A percentile compares a stretch with the other conserved stretches of the same genome.
Evolutionary conservation across 2,113 vertebrate species (phyloP).

Genomic region (Propithecus coquereli): DNA sequence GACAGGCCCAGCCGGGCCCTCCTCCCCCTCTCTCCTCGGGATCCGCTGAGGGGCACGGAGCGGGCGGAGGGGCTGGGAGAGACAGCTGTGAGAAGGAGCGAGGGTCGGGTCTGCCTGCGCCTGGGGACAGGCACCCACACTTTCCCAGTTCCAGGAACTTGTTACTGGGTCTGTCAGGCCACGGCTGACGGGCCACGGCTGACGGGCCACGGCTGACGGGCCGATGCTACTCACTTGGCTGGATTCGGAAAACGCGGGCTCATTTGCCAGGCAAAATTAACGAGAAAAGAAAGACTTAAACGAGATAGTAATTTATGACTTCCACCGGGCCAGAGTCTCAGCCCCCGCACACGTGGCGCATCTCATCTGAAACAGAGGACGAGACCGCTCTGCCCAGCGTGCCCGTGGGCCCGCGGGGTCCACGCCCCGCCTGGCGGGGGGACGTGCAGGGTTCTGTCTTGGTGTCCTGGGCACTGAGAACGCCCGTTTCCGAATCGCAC

Average conservation of each 20-base stretch:
- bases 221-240: constrained; percentile 66
- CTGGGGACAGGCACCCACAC: not conserved
- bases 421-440: rapidly evolving
- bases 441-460: rapidly evolving
- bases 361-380: rapidly evolving
- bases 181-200: not conserved
- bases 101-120: constrained; percentile 44
- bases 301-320: constrained; percentile 79
- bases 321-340: not conserved
- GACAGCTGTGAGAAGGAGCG: rapidly evolving
- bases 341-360: rapidly evolving
- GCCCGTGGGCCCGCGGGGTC: not conserved
- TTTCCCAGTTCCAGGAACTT: not conserved
- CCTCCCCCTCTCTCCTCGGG: too few species aligned
- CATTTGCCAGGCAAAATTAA: constrained; percentile 80
- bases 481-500: too few species aligned
- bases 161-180: constrained; percentile 16
- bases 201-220: constrained; percentile 19
- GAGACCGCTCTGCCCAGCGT: rapidly evolving
- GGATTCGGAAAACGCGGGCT: constrained; percentile 55
- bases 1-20: not conserved
- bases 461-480: not conserved
- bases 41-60: rapidly evolving
- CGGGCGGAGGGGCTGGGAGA: rapidly evolving
- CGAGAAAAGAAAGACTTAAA: constrained; percentile 77